A percentile compares a stretch with the other conserved stretches of the same genome.
Evolutionary conservation across 2,797 vertebrate species (phyloP).

Genomic region (Diceros bicornis): DNA sequence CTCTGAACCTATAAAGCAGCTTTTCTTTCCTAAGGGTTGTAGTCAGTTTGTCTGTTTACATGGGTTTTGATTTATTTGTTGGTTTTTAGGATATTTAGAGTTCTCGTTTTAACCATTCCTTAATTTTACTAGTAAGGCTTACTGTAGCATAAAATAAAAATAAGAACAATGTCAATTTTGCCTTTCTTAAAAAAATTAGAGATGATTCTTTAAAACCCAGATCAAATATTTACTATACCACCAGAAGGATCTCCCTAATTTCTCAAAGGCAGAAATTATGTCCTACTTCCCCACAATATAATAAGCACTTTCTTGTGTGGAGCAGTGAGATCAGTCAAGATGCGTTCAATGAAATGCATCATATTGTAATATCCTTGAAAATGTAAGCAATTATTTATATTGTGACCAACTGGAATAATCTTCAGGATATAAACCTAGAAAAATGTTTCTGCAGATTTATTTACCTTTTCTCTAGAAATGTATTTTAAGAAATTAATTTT

Average conservation of each 20-base stretch:
- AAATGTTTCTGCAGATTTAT: neutral
- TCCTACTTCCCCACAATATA: neutral
- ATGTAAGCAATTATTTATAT: slow-evolving; percentile 20
- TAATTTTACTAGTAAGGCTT: neutral
- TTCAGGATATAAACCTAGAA: slow-evolving; percentile 52
- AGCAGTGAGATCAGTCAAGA: neutral
- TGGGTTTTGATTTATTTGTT: neutral
- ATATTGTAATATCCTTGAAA: neutral
- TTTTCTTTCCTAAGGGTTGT: neutral
- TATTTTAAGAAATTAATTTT: slow-evolving; percentile 63
- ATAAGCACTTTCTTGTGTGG: neutral
- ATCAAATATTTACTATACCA: neutral
- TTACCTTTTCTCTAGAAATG: slow-evolving; percentile 31
- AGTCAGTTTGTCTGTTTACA: neutral
- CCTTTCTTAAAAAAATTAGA: slow-evolving; percentile 44
- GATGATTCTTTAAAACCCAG: neutral
- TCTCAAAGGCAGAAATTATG: neutral
- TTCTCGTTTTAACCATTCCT: slow-evolving; percentile 27
- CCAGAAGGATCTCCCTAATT: neutral
- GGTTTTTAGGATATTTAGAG: neutral
- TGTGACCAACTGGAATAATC: slow-evolving; percentile 7
- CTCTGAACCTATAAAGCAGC: neutral
- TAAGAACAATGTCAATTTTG: neutral
- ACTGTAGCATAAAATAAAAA: slow-evolving; percentile 5
- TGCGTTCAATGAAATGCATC: slow-evolving; percentile 10